Percentiles rank a stretch among this genome's conserved stretches.
These are phyloP conservation scores for Acipenser ruthenus DNA, from an alignment of 2,797 vertebrate genomes.

Conservation along the genomic window DNA sequence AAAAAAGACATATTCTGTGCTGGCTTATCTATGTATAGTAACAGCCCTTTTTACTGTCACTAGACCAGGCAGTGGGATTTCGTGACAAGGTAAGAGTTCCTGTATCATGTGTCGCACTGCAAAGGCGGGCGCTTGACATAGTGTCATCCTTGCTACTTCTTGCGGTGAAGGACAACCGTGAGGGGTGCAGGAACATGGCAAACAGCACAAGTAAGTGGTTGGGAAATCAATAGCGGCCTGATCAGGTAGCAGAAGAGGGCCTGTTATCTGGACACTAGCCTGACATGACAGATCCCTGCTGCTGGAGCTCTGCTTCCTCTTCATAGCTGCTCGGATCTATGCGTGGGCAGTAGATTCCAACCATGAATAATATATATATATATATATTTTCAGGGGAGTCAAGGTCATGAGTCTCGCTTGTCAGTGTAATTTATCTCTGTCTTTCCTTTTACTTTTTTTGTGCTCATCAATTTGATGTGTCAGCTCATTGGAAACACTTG, in stretches of 20 bases:
- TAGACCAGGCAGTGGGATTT: neutral
- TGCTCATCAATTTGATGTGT: too few species aligned
- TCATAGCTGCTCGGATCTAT: constrained; percentile 46
- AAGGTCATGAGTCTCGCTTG: constrained; percentile 44
- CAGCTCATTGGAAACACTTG: too few species aligned
- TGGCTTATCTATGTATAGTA: neutral
- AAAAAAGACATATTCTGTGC: too few species aligned
- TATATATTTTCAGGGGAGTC: constrained; percentile 39
- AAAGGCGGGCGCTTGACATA: constrained; percentile 23
- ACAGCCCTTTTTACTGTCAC: neutral
- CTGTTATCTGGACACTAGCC: constrained; percentile 51
- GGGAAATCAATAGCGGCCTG: constrained; percentile 51
- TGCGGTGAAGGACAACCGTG: constrained; percentile 39
- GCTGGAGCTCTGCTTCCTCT: constrained; percentile 47
- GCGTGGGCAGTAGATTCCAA: constrained; percentile 34
- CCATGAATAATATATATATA: neutral
- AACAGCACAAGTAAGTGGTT: constrained; percentile 42
- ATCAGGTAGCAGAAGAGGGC: constrained; percentile 46
- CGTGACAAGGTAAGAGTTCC: neutral
- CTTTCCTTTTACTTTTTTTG: constrained; percentile 1
- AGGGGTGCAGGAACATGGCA: constrained; percentile 37
- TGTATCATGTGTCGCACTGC: constrained; percentile 1
- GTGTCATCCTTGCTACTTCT: constrained; percentile 22
- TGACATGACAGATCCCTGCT: constrained; percentile 33
- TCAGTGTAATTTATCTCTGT: constrained; percentile 39